A percentile compares a stretch with the other conserved stretches of the same genome.
These are phyloP conservation scores for Drymodes brunneopygia DNA, from an alignment of 2,113 vertebrate genomes.

Conservation along the genomic window DNA sequence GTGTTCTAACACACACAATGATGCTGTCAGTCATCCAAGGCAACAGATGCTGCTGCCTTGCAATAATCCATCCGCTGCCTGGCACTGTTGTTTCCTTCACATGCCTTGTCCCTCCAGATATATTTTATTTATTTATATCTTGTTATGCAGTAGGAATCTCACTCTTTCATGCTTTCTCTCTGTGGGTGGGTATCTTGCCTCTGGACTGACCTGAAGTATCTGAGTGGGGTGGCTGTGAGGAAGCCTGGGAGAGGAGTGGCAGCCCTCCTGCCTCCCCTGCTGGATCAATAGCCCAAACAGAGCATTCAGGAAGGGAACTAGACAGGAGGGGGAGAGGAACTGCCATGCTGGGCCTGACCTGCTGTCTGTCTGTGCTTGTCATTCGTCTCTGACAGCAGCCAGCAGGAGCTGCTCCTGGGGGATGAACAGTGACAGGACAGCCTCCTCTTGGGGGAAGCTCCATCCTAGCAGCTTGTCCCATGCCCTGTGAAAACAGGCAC, in stretches of 20 bases:
- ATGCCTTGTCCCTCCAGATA: neutral
- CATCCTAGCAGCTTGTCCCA: neutral
- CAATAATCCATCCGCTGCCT: neutral
- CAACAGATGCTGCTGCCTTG: constrained; percentile 1
- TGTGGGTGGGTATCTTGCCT: neutral
- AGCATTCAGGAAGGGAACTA: neutral
- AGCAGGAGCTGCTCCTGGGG: neutral
- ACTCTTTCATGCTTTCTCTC: neutral
- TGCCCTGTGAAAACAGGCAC: neutral
- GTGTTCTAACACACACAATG: neutral
- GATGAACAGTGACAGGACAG: neutral
- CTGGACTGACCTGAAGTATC: neutral
- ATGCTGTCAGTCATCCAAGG: constrained; percentile 38
- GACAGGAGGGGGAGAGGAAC: neutral
- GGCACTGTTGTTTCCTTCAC: constrained; percentile 18
- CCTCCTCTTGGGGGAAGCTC: neutral
- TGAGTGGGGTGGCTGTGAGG: neutral
- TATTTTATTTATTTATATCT: constrained; percentile 51
- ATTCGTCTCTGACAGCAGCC: neutral
- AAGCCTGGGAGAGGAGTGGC: neutral
- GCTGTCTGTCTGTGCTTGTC: neutral
- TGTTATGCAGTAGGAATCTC: neutral
- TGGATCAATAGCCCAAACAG: neutral
- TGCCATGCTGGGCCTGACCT: neutral
- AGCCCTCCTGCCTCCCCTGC: neutral